Evolutionary conservation across 1,140 invertebrate species (phyloP), one percentile per base, ranked within the genome.

Genomic region (Maconellicoccus hirsutus): DNA sequence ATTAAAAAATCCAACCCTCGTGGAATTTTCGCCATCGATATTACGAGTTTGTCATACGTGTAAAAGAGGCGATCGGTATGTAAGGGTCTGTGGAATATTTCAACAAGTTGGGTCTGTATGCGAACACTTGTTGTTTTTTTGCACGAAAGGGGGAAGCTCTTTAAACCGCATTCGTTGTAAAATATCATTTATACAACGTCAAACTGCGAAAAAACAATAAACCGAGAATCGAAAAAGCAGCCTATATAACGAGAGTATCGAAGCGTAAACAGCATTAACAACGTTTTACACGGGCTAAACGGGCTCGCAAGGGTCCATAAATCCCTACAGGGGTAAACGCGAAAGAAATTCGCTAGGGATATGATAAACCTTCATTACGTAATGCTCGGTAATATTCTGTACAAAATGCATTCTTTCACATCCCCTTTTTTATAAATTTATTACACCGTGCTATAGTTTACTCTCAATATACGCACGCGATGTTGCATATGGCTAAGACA

Each of bases 301-400:
- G 21, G 6, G 21, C 21, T 16, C 21, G 10, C 61, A 2, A 66
- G 61, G 61, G 61, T 66, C 61, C 61, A 66, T 26, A 66, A 66
- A 66, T 66, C 61, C 61, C 61, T 8, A 1, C 3, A 23, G 61
- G 61, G 25, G 61, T 66, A 66, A 52, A 66, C 10, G 61, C 61
- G 61, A 66, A 23, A 66, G 61, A 66, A 66, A 66, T 66, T 66
- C 61, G 61, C 61, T 66, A 66, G 61, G 61, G 61, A 66, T 66
- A 66, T 66, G 61, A 66, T 66, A 66, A 66, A 66, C 61, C 61
- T 66, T 66, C 61, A 66, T 66, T 66, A 66, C 61, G 61, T 66
- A 66, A 66, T 66, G 61, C 19, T 66, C 61, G 61, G n/a, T 66
- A 23, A 66, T 25, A 25, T 66, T 23, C 22, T 23, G 61, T 66